A percentile compares a stretch with the other conserved stretches of the same genome.
These are phyloP conservation scores for Porites evermanni DNA, from an alignment of 92 coral and sea anemone species.

Conservation along the genomic window DNA sequence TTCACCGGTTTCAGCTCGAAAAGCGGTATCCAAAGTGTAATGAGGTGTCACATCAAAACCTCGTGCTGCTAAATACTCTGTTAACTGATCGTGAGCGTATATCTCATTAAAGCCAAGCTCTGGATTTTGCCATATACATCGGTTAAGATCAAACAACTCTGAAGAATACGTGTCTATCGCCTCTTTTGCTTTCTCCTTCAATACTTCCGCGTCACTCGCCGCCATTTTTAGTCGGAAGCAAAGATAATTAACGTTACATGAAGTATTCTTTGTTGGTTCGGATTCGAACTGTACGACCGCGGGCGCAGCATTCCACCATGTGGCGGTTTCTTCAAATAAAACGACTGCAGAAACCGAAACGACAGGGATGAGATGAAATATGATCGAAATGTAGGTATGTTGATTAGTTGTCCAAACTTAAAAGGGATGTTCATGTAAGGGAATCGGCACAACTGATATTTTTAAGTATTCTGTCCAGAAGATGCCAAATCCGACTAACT, in stretches of 20 bases:
- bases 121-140: constrained; percentile 83
- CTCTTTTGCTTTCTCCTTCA: constrained; percentile 54
- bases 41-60: constrained; percentile 81
- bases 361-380: too few relatives aligned
- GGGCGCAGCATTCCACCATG: too few relatives aligned
- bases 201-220: not conserved
- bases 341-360: too few relatives aligned
- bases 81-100: constrained; percentile 73
- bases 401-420: too few relatives aligned
- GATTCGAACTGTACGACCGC: too few relatives aligned
- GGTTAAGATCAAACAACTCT: constrained; percentile 67
- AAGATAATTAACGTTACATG: not conserved
- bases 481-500: too few relatives aligned
- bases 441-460: too few relatives aligned
- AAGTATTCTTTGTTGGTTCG: too few relatives aligned
- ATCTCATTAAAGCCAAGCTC: constrained; percentile 72
- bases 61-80: constrained; percentile 69
- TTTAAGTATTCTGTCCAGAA: too few relatives aligned
- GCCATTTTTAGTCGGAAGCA: constrained; percentile 17
- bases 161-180: constrained; percentile 73
- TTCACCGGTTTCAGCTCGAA: constrained; percentile 70
- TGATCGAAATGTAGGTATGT: too few relatives aligned
- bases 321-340: too few relatives aligned
- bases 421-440: too few relatives aligned
- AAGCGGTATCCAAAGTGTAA: constrained; percentile 87